Evolutionary conservation across 2,888 invertebrate genomes (phyloP), one percentile per base, ranked within the genome.

Genomic region (Phragmatobia fuliginosa): DNA sequence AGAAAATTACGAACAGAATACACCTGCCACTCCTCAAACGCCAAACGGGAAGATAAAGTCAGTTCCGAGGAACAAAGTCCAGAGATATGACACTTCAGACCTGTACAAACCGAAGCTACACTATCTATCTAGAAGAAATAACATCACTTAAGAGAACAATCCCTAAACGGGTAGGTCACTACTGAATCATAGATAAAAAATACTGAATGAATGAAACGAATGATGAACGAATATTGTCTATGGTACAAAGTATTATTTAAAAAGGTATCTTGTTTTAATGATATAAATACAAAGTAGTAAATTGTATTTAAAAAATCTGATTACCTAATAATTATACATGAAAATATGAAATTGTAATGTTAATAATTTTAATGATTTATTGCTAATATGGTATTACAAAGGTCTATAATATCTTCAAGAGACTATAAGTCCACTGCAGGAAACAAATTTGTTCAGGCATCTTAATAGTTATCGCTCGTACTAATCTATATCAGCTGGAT

Each of bases 41-140:
- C 85, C 88, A 0, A 93, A 93, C 73, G 93, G 93, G 0, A 93
- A 91, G 58, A 71, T 93, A 0, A 91, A 89, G 68, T 41, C 80
- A 0, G 76, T 86, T 0, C 84, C 85, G 0, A 74, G 92, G 18
- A 86, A 79, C 56, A 90, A 92, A 72, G 88, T 93, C 0, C 94
- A 94, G 71, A 78, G 95, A 68, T 95, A 95, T 67, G 94, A 94
- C 75, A 92, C 92, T 0, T 88, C 93, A 0, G 95, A 95, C 61
- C 73, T 95, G 0, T 95, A 95, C 72, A 95, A 95, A 71, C 95
- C 95, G 0, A 95, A 95, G 67, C 77, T 94, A 16, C 95, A 95
- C 72, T 94, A 91, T 69, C 74, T 95, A 62, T 94, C 94, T 0
- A 83, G 94, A 59, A 86, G 94, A 56, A 93, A 94, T 76, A 92